Evolutionary conservation across 1,140 invertebrate genomes (phyloP), one percentile per base, ranked within the genome.

Genomic region (Lepidurus couesii): DNA sequence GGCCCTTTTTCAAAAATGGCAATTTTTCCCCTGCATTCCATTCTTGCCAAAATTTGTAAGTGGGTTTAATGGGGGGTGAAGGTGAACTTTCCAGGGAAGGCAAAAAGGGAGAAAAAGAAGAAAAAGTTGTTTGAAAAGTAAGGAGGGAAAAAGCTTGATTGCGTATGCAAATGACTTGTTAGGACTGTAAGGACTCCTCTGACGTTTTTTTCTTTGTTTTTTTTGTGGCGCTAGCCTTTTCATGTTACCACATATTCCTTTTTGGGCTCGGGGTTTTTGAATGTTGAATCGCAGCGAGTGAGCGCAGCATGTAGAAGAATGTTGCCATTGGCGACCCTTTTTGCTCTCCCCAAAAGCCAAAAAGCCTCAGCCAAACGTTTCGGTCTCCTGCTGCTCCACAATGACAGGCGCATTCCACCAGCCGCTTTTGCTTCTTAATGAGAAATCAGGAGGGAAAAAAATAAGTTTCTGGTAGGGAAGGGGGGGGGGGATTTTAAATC

Each of bases 141-240:
- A 65, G 21, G 8, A 21, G 53, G 53, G 53, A 21, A 21, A 65
- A 65, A 65, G 53, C 53, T 65, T 65, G n/a, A 65, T 65, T 65
- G 53, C 53, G n/a, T 65, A 65, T 65, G 53, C 53, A 65, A 65
- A 65, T 65, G 53, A 65, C 53, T 65, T 65, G 53, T 65, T 65
- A 21, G 53, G 53, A 65, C 53, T 13, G 53, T n/a, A 65, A 65
- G 53, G 53, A 65, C 16, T 65, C 47, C 47, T 65, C 53, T 65
- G 53, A 65, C 53, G 0, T 65, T 65, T 65, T 65, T 65, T 21
- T 65, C 3, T 16, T 4, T 9, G 0, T 21, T 9, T 65, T 65
- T 65, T 65, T 65, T 65, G 53, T 65, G n/a, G 13, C 53, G 53
- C 53, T 65, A 65, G 53, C 53, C 53, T 65, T 65, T 65, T 65